Conservation (phyloP, 1,140 invertebrate species). For the Heliconius melpomene region DNA sequence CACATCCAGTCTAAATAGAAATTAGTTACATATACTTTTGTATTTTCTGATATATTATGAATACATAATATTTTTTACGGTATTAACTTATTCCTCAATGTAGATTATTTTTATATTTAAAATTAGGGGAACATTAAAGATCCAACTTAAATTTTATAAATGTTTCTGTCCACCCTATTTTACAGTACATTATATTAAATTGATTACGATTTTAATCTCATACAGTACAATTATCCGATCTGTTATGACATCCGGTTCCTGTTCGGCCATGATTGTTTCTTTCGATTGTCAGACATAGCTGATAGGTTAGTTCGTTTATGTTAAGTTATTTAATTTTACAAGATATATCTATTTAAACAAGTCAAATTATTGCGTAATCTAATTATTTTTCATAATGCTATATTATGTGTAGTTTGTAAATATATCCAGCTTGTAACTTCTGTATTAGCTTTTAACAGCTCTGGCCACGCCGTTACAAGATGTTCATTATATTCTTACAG, state of each 20-base stretch:
- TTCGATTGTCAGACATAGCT: slow-evolving; percentile 72
- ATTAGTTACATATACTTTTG: no score
- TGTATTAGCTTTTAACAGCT: not conserved
- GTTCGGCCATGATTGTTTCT: slow-evolving; percentile 71
- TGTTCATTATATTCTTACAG: slow-evolving; percentile 56
- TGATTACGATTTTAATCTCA: not conserved
- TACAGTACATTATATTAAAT: not conserved
- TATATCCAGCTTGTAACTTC: not conserved
- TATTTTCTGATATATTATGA: no score
- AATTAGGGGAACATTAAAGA: no score
- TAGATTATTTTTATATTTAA: no score
- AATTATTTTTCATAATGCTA: not conserved
- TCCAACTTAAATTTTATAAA: no score
- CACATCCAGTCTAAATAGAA: no score
- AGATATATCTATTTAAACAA: slow-evolving; percentile 20
- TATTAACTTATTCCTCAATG: not conserved
- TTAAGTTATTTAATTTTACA: slow-evolving; percentile 36
- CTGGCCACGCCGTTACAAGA: slow-evolving; percentile 60
- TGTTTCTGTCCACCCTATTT: no score
- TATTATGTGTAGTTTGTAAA: slow-evolving; percentile 3
- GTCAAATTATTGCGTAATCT: not conserved
- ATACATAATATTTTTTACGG: no score
- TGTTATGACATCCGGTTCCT: slow-evolving; percentile 53
- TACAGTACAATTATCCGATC: slow-evolving; percentile 35
- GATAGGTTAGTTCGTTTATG: slow-evolving; percentile 67